phyloP scores from a whole-genome alignment of 2,113 vertebrate genomes.

The Neotragus pygmaeus region DNA sequence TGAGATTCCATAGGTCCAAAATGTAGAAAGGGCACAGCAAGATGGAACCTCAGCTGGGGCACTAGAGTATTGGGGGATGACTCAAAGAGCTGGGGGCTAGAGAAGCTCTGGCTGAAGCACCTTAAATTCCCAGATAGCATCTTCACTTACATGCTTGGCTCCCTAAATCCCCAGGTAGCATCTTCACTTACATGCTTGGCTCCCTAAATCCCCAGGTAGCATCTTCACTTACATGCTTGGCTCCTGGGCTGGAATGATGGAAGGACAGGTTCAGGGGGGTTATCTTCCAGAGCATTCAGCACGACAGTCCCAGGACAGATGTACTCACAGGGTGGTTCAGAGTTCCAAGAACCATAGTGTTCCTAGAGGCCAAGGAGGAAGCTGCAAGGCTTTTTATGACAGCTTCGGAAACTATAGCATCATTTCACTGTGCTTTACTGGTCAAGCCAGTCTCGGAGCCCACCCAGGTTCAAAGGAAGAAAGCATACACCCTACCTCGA shows the following conservation, averaged over 20 bases:
- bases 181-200: neutral
- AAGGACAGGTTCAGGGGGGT: neutral
- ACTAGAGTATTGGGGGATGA: neutral
- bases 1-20: neutral
- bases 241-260: neutral
- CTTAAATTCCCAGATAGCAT: neutral
- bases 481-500: neutral
- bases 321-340: neutral
- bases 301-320: neutral
- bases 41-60: neutral
- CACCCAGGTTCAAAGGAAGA: neutral
- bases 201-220: neutral
- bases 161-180: neutral
- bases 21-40: neutral
- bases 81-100: neutral
- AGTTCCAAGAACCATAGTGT: neutral
- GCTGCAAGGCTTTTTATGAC: neutral
- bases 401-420: neutral
- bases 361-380: neutral
- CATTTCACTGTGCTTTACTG: neutral
- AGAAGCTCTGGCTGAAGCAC: neutral
- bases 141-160: neutral
- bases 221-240: neutral
- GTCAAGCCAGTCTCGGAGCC: neutral
- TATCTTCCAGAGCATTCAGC: neutral